Percentiles rank a stretch among this genome's conserved stretches.
These are phyloP conservation scores for Drosophila sordidula DNA, from an alignment of 2,888 invertebrate genomes.

Conservation along the genomic window DNA sequence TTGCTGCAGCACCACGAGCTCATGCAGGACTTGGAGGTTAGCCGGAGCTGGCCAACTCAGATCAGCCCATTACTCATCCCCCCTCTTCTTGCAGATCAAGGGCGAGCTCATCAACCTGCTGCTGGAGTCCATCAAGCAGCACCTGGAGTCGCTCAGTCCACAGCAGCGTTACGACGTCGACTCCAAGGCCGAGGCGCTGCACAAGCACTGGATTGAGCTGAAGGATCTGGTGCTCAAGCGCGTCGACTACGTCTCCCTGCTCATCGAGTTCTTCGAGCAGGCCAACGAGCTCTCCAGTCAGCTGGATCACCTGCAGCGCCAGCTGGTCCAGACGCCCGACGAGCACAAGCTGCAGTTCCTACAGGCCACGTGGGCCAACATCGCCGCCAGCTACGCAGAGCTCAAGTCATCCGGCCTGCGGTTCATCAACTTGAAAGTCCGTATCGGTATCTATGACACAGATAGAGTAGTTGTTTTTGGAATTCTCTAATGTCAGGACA, in stretches of 20 bases:
- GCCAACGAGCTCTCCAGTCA: conserved; percentile 88
- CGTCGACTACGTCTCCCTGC: conserved; percentile 88
- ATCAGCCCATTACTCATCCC: background rate
- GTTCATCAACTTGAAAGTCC: conserved; percentile 86
- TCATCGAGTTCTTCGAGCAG: conserved; percentile 90
- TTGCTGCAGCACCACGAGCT: conserved; percentile 90
- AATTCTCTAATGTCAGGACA: conserved; percentile 64
- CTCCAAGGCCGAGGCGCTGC: conserved; percentile 88
- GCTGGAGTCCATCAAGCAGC: conserved; percentile 87
- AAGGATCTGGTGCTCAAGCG: conserved; percentile 88
- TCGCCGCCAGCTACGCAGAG: conserved; percentile 88
- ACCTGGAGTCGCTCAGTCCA: conserved; percentile 88
- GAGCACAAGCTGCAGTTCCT: conserved; percentile 86
- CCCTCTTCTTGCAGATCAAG: conserved; percentile 86
- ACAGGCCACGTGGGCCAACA: conserved; percentile 87
- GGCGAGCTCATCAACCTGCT: conserved; percentile 89
- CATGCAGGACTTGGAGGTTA: conserved; percentile 89
- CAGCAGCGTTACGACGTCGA: conserved; percentile 88
- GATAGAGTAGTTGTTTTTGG: conserved; percentile 20
- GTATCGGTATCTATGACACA: conserved; percentile 73
- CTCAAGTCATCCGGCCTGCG: conserved; percentile 89
- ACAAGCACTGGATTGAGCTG: conserved; percentile 88
- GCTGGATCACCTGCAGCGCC: conserved; percentile 88
- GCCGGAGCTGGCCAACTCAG: background rate
- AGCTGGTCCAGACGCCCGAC: conserved; percentile 86